A percentile compares a stretch with the other conserved stretches of the same genome.
Conservation (phyloP, 2,113 vertebrate species). For the Pseudorectes ferrugineus region DNA sequence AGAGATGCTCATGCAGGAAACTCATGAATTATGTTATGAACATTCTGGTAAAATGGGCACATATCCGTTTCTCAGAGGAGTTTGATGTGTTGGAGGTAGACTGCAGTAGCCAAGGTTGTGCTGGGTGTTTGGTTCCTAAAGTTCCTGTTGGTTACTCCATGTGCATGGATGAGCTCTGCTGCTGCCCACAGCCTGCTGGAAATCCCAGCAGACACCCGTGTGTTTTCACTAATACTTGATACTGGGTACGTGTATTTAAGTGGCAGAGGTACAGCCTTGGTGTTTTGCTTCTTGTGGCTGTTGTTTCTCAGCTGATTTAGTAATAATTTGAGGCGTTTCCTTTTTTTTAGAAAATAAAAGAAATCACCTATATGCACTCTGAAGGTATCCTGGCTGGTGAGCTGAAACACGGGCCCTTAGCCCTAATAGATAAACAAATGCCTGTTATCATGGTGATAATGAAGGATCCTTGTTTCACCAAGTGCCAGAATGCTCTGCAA, state of each 20-base stretch:
- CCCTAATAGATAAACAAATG: constrained; percentile 92
- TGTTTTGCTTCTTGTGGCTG: neutral
- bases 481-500: constrained; percentile 95
- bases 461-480: constrained; percentile 90
- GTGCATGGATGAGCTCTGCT: neutral
- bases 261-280: neutral
- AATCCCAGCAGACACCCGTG: neutral
- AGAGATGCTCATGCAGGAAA: neutral
- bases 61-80: neutral
- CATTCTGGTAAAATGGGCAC: rapidly evolving
- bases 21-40: neutral
- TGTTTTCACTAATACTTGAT: neutral
- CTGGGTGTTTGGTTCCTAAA: neutral
- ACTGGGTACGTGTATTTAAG: neutral
- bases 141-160: neutral
- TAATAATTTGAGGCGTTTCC: neutral
- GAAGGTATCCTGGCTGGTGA: constrained; percentile 96
- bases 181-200: neutral
- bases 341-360: constrained; percentile 90
- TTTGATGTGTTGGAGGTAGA: neutral
- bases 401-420: constrained; percentile 92
- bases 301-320: neutral
- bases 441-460: constrained; percentile 97
- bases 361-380: constrained; percentile 98
- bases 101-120: neutral